Percentiles rank a stretch among this genome's conserved stretches.
Conservation (phyloP, 2,113 vertebrate species). For the Canis aureus region DNA sequence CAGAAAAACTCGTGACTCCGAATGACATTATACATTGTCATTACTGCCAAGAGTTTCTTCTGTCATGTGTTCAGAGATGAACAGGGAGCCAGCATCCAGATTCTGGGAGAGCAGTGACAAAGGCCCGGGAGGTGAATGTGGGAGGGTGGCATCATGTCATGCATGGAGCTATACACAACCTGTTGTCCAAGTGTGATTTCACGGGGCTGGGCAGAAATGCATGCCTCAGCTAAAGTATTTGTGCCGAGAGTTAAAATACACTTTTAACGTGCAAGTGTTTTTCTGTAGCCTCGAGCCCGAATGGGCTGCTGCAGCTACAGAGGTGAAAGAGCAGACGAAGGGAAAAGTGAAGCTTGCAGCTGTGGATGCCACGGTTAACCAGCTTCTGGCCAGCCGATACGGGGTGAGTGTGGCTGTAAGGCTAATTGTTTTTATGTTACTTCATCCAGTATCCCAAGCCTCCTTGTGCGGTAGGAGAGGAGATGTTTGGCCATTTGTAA, state of each 20-base stretch:
- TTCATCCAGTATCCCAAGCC: accelerated
- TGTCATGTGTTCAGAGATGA: background rate
- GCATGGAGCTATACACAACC: accelerated
- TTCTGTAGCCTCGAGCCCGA: slow-evolving; percentile 94
- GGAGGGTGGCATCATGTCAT: accelerated
- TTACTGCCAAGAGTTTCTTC: no score
- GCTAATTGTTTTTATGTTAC: accelerated
- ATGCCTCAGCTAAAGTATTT: accelerated
- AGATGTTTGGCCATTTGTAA: background rate
- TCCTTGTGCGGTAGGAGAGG: background rate
- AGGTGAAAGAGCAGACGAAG: slow-evolving; percentile 96
- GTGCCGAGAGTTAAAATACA: background rate
- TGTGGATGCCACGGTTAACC: slow-evolving; percentile 95
- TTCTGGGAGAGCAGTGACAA: background rate
- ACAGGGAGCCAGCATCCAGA: background rate
- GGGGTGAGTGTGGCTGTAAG: slow-evolving; percentile 88
- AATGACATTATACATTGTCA: no score
- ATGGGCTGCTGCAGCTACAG: slow-evolving; percentile 95
- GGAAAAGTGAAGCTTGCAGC: slow-evolving; percentile 96
- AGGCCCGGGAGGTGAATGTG: background rate
- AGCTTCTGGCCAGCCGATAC: slow-evolving; percentile 91
- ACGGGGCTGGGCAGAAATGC: background rate
- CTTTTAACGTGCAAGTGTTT: background rate
- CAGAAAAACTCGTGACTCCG: background rate
- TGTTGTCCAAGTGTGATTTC: background rate